Percentiles rank a stretch among this genome's conserved stretches.
phyloP scores from a whole-genome alignment of 2,888 invertebrate species.

The Altica lythri region DNA sequence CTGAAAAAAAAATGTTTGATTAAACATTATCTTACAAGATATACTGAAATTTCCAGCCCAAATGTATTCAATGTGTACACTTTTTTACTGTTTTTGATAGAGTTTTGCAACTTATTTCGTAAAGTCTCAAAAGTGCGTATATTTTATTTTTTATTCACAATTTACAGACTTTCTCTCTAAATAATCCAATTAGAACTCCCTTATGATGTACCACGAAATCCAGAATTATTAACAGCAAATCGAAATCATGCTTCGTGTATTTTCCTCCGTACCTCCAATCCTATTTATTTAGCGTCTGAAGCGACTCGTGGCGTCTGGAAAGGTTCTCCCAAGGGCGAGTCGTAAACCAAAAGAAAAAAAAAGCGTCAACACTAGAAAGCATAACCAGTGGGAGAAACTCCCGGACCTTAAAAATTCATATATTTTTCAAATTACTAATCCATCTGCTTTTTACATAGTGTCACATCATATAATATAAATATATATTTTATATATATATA shows the following conservation, averaged over 20 bases:
- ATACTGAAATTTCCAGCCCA: too few species aligned
- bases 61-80: too few species aligned
- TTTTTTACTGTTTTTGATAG: too few species aligned
- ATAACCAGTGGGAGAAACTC: conserved; percentile 5
- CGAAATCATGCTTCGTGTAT: conserved; percentile 2
- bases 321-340: conserved; percentile 4
- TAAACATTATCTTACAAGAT: too few species aligned
- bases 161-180: background rate
- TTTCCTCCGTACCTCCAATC: conserved; percentile 6
- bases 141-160: too few species aligned
- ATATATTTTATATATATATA: too few species aligned
- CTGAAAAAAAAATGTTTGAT: too few species aligned
- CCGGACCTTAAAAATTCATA: conserved; percentile 17
- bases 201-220: background rate
- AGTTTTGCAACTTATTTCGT: too few species aligned
- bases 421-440: conserved; percentile 8
- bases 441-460: conserved; percentile 7
- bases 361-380: conserved; percentile 10
- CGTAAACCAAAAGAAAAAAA: conserved; percentile 11
- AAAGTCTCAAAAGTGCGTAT: too few species aligned
- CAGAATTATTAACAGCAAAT: conserved; percentile 12
- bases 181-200: conserved; percentile 10
- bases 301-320: conserved; percentile 10
- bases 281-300: conserved; percentile 18
- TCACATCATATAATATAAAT: too few species aligned